Conservation (phyloP, 2,113 vertebrate genomes). For the Pelobates fuscus region DNA sequence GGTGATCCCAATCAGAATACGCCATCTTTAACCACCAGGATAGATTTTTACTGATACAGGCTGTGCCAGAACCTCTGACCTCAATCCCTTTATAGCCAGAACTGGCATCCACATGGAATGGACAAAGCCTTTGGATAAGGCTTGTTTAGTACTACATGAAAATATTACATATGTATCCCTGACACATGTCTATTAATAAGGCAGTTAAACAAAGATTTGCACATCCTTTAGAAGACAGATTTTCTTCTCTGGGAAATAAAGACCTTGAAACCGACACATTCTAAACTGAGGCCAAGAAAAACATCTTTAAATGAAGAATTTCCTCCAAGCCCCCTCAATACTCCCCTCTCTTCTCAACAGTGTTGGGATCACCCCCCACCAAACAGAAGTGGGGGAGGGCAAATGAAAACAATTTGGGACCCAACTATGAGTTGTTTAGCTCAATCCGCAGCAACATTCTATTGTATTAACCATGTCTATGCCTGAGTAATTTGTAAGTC, state of each 20-base stretch:
- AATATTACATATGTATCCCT: background rate
- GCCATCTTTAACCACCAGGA: too few relatives aligned
- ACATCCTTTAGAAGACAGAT: conserved; percentile 37
- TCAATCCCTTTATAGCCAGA: too few relatives aligned
- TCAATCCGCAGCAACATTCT: conserved; percentile 36
- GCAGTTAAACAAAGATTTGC: conserved; percentile 25
- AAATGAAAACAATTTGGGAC: conserved; percentile 38
- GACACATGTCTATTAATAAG: conserved; percentile 31
- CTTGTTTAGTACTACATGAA: background rate
- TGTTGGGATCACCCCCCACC: conserved; percentile 11
- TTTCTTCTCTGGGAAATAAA: conserved; percentile 84
- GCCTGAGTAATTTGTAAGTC: background rate
- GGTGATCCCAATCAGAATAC: too few relatives aligned
- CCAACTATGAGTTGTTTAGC: conserved; percentile 36
- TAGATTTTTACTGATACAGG: too few relatives aligned
- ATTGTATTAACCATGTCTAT: conserved; percentile 18
- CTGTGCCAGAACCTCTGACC: too few relatives aligned
- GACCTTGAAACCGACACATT: conserved; percentile 85
- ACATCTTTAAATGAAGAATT: conserved; percentile 91
- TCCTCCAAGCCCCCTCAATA: conserved; percentile 59
- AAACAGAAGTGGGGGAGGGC: conserved; percentile 20
- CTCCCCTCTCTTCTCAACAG: conserved; percentile 7
- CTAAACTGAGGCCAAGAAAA: conserved; percentile 85
- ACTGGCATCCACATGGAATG: background rate
- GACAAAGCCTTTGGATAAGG: background rate